These are phyloP conservation scores for Tauraco hartlaubi DNA, from an alignment of 2,797 vertebrate genomes.

Conservation along the genomic window DNA sequence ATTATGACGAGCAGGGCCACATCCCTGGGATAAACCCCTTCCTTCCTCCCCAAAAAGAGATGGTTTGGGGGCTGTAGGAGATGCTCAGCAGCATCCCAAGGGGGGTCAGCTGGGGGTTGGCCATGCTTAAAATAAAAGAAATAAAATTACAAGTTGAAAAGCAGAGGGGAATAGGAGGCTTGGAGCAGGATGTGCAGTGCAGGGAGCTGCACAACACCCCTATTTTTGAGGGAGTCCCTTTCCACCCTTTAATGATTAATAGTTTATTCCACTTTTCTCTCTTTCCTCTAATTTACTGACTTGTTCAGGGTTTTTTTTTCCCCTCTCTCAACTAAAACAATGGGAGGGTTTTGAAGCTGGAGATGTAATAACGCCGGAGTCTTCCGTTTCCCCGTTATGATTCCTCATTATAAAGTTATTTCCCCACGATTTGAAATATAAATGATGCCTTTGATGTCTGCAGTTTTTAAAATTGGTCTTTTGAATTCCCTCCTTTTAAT, in stretches of 20 bases:
- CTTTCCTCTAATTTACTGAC: slow-evolving; percentile 54
- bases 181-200: not conserved
- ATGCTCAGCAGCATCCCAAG: not conserved
- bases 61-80: accelerated
- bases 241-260: slow-evolving; percentile 59
- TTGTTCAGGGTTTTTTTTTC: not conserved
- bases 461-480: not conserved
- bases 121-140: not conserved
- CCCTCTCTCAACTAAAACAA: slow-evolving; percentile 72
- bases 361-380: slow-evolving; percentile 33
- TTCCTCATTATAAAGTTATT: slow-evolving; percentile 81
- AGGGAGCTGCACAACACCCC: not conserved
- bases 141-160: not conserved
- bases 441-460: slow-evolving; percentile 75
- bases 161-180: not conserved
- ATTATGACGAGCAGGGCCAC: not conserved
- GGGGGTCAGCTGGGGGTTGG: not conserved
- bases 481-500: slow-evolving; percentile 50
- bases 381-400: slow-evolving; percentile 51
- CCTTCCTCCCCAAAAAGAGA: not conserved
- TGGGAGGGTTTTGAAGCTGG: slow-evolving; percentile 68
- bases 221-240: not conserved
- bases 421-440: slow-evolving; percentile 74
- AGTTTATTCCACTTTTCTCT: slow-evolving; percentile 48
- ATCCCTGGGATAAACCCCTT: not conserved